Conservation (phyloP, 1,140 invertebrate genomes). For the Drosophila parabipectinata region DNA sequence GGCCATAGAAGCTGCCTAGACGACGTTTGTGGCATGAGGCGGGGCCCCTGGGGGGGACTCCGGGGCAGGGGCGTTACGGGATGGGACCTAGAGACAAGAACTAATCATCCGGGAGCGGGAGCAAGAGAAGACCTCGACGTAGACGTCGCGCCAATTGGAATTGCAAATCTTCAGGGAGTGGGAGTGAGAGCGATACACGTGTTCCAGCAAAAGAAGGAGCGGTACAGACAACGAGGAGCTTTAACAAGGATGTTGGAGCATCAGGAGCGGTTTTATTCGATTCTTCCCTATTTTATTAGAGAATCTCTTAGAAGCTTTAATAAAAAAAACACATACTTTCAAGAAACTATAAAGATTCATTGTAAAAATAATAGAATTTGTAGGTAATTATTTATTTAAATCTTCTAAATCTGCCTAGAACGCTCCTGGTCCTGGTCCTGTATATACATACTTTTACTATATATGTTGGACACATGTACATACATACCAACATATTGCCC, state of each 20-base stretch:
- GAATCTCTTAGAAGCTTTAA: not conserved
- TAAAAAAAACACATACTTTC: not conserved
- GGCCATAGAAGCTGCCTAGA: constrained; percentile 39
- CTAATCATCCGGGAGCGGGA: constrained; percentile 45
- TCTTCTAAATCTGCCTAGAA: not conserved
- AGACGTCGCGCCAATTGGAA: constrained; percentile 58
- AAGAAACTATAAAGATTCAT: too few species aligned
- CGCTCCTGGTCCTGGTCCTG: constrained; percentile 20
- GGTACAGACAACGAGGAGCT: constrained; percentile 30
- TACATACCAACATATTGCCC: not conserved
- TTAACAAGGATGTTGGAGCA: constrained; percentile 4
- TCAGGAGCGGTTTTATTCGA: constrained; percentile 14
- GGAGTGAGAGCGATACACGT: constrained; percentile 22
- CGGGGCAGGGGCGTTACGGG: constrained; percentile 7
- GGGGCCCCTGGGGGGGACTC: constrained; percentile 1
- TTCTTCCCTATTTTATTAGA: not conserved
- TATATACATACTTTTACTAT: constrained; percentile 5
- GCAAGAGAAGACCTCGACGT: constrained; percentile 8
- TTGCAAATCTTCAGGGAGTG: constrained; percentile 48
- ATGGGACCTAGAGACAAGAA: constrained; percentile 49
- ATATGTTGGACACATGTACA: not conserved
- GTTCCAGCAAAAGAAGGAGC: constrained; percentile 1
- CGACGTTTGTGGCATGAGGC: not conserved
- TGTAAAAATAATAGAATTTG: too few species aligned
- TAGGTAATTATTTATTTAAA: too few species aligned